Percentiles rank a stretch among this genome's conserved stretches.
Conservation (phyloP, 2,113 vertebrate genomes). For the Pycnonotus jocosus region DNA sequence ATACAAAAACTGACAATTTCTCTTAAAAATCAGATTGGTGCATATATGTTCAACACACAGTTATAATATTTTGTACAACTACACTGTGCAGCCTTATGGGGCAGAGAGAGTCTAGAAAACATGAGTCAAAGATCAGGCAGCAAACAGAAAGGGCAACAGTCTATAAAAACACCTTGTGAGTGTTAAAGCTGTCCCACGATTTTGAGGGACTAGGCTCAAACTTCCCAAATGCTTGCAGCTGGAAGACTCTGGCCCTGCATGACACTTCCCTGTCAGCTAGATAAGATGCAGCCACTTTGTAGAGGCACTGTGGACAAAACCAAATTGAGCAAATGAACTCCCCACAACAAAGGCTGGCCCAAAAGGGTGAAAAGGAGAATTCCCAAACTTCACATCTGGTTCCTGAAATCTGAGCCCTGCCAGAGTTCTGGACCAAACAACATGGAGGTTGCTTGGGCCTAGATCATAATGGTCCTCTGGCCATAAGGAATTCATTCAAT, state of each 20-base stretch:
- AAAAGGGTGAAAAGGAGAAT: not conserved
- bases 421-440: not conserved
- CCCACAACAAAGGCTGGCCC: not conserved
- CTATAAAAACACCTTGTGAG: not conserved
- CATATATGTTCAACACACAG: not conserved
- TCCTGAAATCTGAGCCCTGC: not conserved
- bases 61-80: not conserved
- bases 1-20: not conserved
- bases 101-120: not conserved
- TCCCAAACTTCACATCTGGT: not conserved
- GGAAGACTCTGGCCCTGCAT: not conserved
- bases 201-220: not conserved
- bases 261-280: not conserved
- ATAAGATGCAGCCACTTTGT: not conserved
- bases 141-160: not conserved
- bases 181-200: not conserved
- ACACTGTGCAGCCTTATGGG: not conserved
- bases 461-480: not conserved
- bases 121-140: not conserved
- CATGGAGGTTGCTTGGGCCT: not conserved
- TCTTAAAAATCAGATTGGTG: not conserved
- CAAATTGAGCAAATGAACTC: not conserved
- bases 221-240: not conserved
- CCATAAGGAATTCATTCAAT: not conserved
- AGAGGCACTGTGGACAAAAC: not conserved